Evolutionary conservation across 2,888 invertebrate genomes (phyloP).

Genomic region (Polymixis flavicincta): DNA sequence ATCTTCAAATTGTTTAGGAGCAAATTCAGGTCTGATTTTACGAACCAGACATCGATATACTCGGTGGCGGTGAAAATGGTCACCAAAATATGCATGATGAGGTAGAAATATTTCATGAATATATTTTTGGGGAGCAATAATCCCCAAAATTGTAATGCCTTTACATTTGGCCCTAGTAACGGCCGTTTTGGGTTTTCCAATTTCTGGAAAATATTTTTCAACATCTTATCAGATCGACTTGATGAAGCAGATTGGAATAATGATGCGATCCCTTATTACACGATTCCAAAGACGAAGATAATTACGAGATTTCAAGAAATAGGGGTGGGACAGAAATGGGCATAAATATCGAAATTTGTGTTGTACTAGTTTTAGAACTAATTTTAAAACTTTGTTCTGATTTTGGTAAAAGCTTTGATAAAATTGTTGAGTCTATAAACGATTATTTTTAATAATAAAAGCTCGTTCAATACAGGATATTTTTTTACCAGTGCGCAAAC

Average conservation of each 20-base stretch:
- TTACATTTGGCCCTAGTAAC: conserved; percentile 83
- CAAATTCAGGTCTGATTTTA: conserved; percentile 80
- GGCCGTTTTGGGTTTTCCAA: conserved; percentile 81
- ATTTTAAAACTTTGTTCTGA: not conserved
- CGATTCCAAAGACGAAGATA: conserved; percentile 52
- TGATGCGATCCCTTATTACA: conserved; percentile 48
- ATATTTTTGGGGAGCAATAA: conserved; percentile 78
- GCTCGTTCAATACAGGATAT: not conserved
- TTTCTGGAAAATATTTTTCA: conserved; percentile 72
- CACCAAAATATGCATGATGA: conserved; percentile 79
- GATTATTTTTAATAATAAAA: not conserved
- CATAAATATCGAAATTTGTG: conserved; percentile 49
- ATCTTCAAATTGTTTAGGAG: conserved; percentile 84
- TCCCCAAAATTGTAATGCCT: conserved; percentile 84
- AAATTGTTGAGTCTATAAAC: not conserved
- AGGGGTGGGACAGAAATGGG: conserved; percentile 46
- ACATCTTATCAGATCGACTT: conserved; percentile 68
- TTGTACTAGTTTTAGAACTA: conserved; percentile 5
- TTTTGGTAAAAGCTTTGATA: conserved; percentile 1
- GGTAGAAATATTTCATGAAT: conserved; percentile 73
- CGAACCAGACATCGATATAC: conserved; percentile 83
- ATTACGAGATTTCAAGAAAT: conserved; percentile 59
- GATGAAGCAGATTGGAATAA: conserved; percentile 56
- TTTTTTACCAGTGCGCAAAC: too few species aligned
- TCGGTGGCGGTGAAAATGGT: conserved; percentile 80